Base-by-base conservation (phyloP, 2,113 vertebrate species). In the Condylura cristata region DNA sequence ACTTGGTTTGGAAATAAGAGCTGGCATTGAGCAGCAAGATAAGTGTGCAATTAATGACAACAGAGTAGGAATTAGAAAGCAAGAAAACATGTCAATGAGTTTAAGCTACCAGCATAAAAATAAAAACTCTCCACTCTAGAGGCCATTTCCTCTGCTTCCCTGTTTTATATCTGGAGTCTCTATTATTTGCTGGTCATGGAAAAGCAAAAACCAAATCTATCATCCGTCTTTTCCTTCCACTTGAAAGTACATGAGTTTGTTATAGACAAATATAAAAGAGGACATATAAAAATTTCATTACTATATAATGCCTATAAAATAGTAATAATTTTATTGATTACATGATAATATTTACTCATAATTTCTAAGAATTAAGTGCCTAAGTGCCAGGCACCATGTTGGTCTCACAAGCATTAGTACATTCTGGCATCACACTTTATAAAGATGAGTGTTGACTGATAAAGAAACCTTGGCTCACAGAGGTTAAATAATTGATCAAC, bases 1-100 rank as follows among this genome's bases (percentile, higher is more conserved):
- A 96, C 61, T 79, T 63, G 89, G 37, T 65, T 91, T 66, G 71
- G 44, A 96, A 96, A 88, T 75, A 97, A 68, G 79, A 87, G 93
- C 89, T 34, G 60, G 58, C 48, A 56, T 95, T 97, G 96, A 98
- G 94, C 4, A 68, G 85, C 44, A 85, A 97, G 91, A 89, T 37
- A 97, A 95, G 74, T 96, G 85, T 95, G 84, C 96, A 97, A 96
- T 98, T 97, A 98, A 90, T 58, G 48, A 53, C 85, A 95, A 61
- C 94, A 84, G 60, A 51, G 41, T 53, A 70, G 90, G 95, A 96
- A 95, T 75, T 91, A 85, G 96, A 95, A 61, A 86, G 48, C 78
- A 96, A 79, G 44, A 95, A 98, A 97, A 90, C 65, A 87, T 97
- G 97, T 83, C 39, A 86, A 81, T 56, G 60, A 79, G n/a, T 78